A percentile compares a stretch with the other conserved stretches of the same genome.
These are phyloP conservation scores for Aplodontia rufa DNA, from an alignment of 2,113 vertebrate genomes.

Conservation along the genomic window DNA sequence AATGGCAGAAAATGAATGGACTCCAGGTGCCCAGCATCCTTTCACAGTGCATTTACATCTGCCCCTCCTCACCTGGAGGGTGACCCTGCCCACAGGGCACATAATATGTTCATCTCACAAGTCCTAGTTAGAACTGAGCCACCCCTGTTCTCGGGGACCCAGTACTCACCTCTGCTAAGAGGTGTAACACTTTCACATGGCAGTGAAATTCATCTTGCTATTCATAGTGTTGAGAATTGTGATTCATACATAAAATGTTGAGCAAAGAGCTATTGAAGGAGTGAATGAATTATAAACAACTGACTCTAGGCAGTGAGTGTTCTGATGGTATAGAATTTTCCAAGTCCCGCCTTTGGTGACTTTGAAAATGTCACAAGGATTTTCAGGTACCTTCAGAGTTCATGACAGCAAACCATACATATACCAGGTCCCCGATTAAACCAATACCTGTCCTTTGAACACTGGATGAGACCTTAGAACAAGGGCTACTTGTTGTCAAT, in stretches of 20 bases:
- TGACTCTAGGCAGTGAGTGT: neutral
- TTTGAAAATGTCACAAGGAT: neutral
- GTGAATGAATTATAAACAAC: neutral
- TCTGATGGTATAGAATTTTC: neutral
- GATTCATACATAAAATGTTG: accelerated
- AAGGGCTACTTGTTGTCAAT: neutral
- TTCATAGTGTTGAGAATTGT: neutral
- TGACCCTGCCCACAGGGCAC: accelerated
- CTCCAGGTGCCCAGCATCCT: neutral
- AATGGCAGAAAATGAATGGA: neutral
- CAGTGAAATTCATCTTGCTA: neutral
- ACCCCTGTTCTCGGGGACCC: neutral
- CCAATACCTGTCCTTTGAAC: neutral
- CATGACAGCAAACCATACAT: neutral
- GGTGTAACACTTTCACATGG: neutral
- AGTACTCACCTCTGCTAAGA: neutral
- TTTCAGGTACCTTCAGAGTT: neutral
- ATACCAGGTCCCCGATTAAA: neutral
- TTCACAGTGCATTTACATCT: accelerated
- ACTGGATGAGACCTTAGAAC: accelerated
- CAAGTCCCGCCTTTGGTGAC: neutral
- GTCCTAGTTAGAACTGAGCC: neutral
- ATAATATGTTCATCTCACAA: accelerated
- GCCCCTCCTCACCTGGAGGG: neutral
- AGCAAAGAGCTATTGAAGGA: neutral